Evolutionary conservation across 64 coral and sea anemone species (phyloP).

Genomic region (Montipora foliosa): DNA sequence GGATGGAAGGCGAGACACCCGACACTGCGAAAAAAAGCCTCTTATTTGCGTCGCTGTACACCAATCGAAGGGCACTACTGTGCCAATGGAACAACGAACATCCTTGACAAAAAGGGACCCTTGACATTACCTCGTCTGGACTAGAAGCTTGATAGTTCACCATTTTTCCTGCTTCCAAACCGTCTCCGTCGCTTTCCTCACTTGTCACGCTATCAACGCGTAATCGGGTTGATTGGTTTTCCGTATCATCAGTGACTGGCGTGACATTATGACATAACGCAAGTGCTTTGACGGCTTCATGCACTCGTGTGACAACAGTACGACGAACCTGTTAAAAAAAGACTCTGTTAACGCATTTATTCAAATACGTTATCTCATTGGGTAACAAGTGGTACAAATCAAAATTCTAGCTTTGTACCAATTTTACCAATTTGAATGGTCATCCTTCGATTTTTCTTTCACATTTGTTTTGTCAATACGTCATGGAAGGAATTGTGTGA

Average conservation of each 20-base stretch:
- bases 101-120: background rate
- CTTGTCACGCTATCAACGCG: conserved; percentile 69
- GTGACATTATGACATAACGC: conserved; percentile 93
- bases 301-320: conserved; percentile 81
- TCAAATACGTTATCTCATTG: background rate
- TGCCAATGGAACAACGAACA: no score
- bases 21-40: no score
- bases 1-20: no score
- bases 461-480: no score
- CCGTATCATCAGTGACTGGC: conserved; percentile 58
- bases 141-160: conserved; percentile 96
- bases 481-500: no score
- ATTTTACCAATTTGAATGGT: no score
- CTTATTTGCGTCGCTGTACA: no score
- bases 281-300: conserved; percentile 87
- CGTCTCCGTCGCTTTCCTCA: conserved; percentile 80
- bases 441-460: no score
- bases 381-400: background rate
- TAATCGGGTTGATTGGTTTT: background rate
- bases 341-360: no score
- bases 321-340: conserved; percentile 68
- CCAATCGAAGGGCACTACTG: no score
- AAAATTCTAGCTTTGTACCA: no score
- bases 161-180: conserved; percentile 12
- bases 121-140: conserved; percentile 87